Base-by-base conservation (phyloP, 2,888 invertebrate species). In the Protophormia terraenovae region DNA sequence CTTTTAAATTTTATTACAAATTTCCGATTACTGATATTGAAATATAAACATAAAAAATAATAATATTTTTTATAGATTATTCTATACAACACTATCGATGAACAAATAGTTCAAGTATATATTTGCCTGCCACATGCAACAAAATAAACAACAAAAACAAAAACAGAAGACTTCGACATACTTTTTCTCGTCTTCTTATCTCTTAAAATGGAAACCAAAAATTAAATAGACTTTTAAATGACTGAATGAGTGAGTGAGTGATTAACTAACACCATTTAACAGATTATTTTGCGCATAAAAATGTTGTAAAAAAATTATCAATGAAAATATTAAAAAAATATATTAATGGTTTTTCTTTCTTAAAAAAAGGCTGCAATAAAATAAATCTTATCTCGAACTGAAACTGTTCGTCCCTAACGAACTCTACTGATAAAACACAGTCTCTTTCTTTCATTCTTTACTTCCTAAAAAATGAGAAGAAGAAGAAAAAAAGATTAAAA, bases 271-370 rank as follows among this genome's bases (percentile, higher is more conserved):
- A 85, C 82, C 55, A 75, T 66, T 75, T 55, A 69, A 78, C 67
- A 82, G 71, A 82, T 76, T 79, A 79, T 85, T 85, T 85, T 69
- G 78, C 75, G 82, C 71, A 75, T 71, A 60, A 66, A 73, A 66
- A 67, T 72, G 12, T 41, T 55, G 41, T 29, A 69, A 35, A 29
- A 58, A 76, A 60, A 41, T n/a, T 35, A 69, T 78, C 67, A 83
- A 83, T 83, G 53, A 79, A 76, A 82, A 50, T 41, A 62, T 62
- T 12, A 45, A 32, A 29, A 71, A 29, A 24, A 4, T 35, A 66
- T 50, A 47, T 47, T 16, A 19, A 50, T 50, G 50, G n/a, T 27
- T 45, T 24, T 45, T 45, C 41, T 38, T 1, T 10, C 19, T 50
- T 38, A 58, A 24, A 53, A 64, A 27, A 60, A 66, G n/a, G 22